These are phyloP conservation scores for Drosophila mulleri DNA, from an alignment of 2,888 invertebrate genomes.

Conservation along the genomic window DNA sequence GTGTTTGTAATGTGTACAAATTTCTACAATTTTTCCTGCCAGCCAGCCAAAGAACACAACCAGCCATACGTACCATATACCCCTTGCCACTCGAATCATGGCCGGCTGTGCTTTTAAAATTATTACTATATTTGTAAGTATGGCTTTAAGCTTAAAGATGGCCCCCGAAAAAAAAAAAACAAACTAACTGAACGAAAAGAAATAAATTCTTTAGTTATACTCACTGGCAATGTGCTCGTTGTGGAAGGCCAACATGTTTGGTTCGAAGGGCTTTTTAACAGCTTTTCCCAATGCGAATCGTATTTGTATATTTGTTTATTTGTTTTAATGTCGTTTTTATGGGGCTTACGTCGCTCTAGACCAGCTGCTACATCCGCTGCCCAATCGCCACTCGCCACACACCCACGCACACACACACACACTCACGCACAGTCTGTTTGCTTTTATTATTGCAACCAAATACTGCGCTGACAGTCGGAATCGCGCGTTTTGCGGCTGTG, in stretches of 20 bases:
- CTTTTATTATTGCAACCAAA: constrained; percentile 28
- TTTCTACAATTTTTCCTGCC: constrained; percentile 60
- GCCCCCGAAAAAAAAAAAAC: background rate
- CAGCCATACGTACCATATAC: background rate
- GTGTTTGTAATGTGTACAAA: constrained; percentile 75
- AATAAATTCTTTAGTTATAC: constrained; percentile 58
- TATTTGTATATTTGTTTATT: constrained; percentile 49
- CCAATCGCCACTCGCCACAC: constrained; percentile 25
- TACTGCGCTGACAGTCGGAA: constrained; percentile 48
- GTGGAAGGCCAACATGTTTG: constrained; percentile 85
- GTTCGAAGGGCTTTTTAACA: constrained; percentile 51
- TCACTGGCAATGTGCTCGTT: constrained; percentile 85
- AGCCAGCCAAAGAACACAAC: constrained; percentile 24
- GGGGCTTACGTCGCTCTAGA: constrained; percentile 59
- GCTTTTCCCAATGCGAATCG: constrained; percentile 56
- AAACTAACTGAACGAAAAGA: background rate
- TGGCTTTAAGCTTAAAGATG: constrained; percentile 46
- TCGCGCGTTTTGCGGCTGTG: constrained; percentile 46
- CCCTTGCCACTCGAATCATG: background rate
- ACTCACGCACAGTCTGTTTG: constrained; percentile 17
- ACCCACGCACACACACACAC: constrained; percentile 12
- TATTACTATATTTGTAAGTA: constrained; percentile 73
- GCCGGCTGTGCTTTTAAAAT: constrained; percentile 75
- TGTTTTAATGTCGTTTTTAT: constrained; percentile 68
- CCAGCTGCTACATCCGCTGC: constrained; percentile 47